Percentiles rank a stretch among this genome's conserved stretches.
Evolutionary conservation across 92 coral and sea anemone genomes (phyloP).

Genomic region (Epizoanthus rinbou): DNA sequence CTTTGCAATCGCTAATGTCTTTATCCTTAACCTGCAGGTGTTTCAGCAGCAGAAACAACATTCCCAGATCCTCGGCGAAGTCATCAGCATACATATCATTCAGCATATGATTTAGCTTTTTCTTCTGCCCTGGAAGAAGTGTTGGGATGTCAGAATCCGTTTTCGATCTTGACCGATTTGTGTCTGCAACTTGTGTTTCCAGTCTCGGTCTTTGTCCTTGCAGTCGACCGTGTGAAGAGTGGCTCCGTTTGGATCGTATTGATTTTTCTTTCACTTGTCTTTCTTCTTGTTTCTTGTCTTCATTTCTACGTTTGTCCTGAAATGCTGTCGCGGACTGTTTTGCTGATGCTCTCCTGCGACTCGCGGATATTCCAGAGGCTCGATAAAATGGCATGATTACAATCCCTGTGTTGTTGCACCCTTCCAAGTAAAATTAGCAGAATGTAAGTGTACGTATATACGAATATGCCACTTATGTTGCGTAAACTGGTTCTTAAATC

Average conservation of each 20-base stretch:
- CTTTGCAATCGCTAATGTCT: not conserved
- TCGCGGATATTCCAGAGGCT: constrained; percentile 15
- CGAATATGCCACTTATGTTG: too few species aligned
- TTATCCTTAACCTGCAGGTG: constrained; percentile 12
- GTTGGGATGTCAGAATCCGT: constrained; percentile 3
- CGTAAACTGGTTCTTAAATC: too few species aligned
- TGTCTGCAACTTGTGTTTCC: not conserved
- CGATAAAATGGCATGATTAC: constrained; percentile 14
- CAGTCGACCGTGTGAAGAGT: constrained; percentile 1
- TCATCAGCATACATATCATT: constrained; percentile 32
- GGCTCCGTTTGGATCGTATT: not conserved
- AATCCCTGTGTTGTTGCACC: too few species aligned
- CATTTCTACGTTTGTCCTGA: not conserved
- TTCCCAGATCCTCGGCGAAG: constrained; percentile 20
- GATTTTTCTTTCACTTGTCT: not conserved
- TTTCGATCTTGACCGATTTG: not conserved
- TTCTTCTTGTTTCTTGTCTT: not conserved
- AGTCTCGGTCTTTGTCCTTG: not conserved
- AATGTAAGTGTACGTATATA: too few species aligned
- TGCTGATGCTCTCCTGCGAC: not conserved
- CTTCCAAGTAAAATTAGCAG: too few species aligned
- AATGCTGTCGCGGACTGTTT: not conserved
- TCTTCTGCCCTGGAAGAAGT: constrained; percentile 15
- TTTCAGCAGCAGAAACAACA: constrained; percentile 27
- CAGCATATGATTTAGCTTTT: not conserved